Evolutionary conservation across 2,113 vertebrate genomes (phyloP).

Genomic region (Glareola pratincola): DNA sequence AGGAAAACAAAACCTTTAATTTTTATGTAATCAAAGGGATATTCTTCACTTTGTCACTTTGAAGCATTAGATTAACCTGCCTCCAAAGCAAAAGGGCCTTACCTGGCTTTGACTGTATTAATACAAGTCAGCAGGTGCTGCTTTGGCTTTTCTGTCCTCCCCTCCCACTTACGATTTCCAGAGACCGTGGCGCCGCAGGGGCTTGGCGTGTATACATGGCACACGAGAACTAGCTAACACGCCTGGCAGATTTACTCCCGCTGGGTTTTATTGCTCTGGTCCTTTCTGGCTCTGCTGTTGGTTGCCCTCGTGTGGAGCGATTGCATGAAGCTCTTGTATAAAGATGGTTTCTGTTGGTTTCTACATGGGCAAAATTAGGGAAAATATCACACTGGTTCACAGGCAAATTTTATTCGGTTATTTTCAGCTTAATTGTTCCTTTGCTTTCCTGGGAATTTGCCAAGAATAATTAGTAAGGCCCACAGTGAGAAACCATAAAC

Average conservation of each 20-base stretch:
- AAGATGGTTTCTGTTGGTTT: not conserved
- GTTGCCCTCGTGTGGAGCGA: not conserved
- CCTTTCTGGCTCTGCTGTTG: not conserved
- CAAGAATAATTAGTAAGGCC: not conserved
- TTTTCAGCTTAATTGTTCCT: not conserved
- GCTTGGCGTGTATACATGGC: not conserved
- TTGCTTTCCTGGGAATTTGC: not conserved
- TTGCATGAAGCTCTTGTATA: not conserved
- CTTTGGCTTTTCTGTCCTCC: not conserved
- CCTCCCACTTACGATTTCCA: not conserved
- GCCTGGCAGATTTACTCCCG: not conserved
- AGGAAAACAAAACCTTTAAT: not conserved
- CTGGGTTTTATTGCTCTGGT: not conserved
- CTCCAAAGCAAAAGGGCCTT: not conserved
- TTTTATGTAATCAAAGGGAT: not conserved
- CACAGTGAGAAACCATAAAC: not conserved
- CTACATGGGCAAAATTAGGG: accelerated
- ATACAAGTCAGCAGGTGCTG: not conserved
- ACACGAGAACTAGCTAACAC: not conserved
- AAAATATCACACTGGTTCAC: not conserved
- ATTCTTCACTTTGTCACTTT: not conserved
- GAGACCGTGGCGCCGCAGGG: not conserved
- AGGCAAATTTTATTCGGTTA: not conserved
- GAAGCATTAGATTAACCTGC: not conserved
- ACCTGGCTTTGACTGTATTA: not conserved